Conservation (phyloP, 2,797 vertebrate species). For the Molothrus ater region DNA sequence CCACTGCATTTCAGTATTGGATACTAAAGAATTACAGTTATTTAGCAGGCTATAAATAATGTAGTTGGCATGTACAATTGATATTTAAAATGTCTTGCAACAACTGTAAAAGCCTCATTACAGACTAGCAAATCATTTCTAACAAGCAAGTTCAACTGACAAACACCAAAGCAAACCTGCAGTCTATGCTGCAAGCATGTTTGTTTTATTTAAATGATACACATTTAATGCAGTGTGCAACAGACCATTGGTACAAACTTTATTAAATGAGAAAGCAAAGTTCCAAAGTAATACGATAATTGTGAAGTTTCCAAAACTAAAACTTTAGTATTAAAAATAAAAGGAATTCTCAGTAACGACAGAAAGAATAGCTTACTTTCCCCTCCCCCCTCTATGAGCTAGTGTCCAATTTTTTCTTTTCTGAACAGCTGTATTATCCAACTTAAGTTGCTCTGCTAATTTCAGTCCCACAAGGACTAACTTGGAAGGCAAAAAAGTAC, state of each 20-base stretch:
- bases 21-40: slow-evolving; percentile 73
- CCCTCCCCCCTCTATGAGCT: slow-evolving; percentile 49
- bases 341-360: slow-evolving; percentile 51
- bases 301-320: slow-evolving; percentile 39
- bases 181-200: neutral
- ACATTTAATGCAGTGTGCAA: slow-evolving; percentile 45
- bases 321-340: slow-evolving; percentile 5
- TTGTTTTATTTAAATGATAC: slow-evolving; percentile 39
- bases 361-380: slow-evolving; percentile 59
- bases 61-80: slow-evolving; percentile 69
- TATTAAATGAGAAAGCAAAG: slow-evolving; percentile 11
- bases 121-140: slow-evolving; percentile 71
- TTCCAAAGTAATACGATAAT: slow-evolving; percentile 24
- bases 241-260: slow-evolving; percentile 3
- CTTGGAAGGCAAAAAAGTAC: slow-evolving; percentile 80
- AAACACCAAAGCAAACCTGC: slow-evolving; percentile 64
- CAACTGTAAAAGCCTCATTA: slow-evolving; percentile 72
- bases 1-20: slow-evolving; percentile 67
- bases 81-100: slow-evolving; percentile 74
- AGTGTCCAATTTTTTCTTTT: slow-evolving; percentile 78
- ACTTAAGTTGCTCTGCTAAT: slow-evolving; percentile 83
- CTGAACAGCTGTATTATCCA: slow-evolving; percentile 82
- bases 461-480: slow-evolving; percentile 82
- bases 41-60: slow-evolving; percentile 77
- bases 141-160: slow-evolving; percentile 69